Percentiles rank a stretch among this genome's conserved stretches.
Evolutionary conservation across 2,797 vertebrate species (phyloP).

Genomic region (Pristis pectinata): DNA sequence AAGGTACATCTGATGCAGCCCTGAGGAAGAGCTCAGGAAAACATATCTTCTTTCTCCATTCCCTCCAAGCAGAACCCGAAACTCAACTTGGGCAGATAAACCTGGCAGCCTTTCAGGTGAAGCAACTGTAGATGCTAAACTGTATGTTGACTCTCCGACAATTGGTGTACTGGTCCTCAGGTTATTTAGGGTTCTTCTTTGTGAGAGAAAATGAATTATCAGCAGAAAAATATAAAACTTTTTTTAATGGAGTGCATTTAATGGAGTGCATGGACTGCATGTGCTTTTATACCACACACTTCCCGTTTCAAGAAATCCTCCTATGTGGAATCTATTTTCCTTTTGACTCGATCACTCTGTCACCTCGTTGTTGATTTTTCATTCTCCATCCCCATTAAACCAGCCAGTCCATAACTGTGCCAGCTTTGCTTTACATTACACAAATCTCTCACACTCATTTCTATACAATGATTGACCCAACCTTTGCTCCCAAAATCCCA

Average conservation of each 20-base stretch:
- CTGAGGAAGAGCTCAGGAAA: not conserved
- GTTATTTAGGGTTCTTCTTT: not conserved
- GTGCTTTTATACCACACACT: not conserved
- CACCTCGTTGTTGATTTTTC: not conserved
- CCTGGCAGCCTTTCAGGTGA: not conserved
- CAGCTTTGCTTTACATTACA: not conserved
- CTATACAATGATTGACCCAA: not conserved
- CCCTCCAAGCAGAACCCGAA: not conserved
- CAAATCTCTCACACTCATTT: not conserved
- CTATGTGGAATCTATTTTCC: not conserved
- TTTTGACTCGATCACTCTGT: not conserved
- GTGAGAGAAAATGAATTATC: not conserved
- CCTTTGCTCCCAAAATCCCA: not conserved
- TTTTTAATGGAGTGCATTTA: not conserved
- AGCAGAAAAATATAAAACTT: not conserved
- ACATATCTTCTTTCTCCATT: not conserved
- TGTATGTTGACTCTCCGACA: not conserved
- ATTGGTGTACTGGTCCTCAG: not conserved
- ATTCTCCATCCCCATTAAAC: not conserved
- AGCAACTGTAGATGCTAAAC: not conserved
- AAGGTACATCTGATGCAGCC: too few species aligned
- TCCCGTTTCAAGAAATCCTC: not conserved
- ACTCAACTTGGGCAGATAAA: not conserved
- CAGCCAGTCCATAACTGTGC: not conserved
- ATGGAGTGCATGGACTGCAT: not conserved